Evolutionary conservation across 30 jellyfish, hydroid and myxozoan genomes (phyloP).

Genomic region (Aurelia aurita): DNA sequence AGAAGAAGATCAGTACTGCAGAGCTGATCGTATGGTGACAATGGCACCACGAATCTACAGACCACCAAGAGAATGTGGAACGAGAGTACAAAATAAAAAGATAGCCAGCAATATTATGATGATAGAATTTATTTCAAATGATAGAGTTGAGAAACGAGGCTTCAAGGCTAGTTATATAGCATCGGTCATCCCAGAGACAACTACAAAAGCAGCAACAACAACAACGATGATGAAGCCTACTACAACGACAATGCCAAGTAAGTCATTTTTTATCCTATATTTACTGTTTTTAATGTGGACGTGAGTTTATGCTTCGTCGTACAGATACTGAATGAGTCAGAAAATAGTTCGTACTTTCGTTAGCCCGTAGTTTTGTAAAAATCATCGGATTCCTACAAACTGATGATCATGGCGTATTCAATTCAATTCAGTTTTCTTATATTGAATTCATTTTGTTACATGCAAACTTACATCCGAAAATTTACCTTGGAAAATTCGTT

Average conservation of each 20-base stretch:
- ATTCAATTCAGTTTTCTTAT: too few species aligned
- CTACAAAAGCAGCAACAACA: neutral
- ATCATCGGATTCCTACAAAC: too few species aligned
- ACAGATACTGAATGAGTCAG: too few species aligned
- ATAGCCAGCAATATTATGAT: constrained; percentile 58
- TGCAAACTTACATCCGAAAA: too few species aligned
- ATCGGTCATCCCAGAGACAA: neutral
- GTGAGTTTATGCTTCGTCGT: too few species aligned
- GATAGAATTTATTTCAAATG: constrained; percentile 83
- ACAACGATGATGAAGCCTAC: neutral
- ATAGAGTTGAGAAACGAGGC: constrained; percentile 54
- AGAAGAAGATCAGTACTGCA: constrained; percentile 61
- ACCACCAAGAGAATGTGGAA: constrained; percentile 52
- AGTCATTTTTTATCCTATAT: neutral
- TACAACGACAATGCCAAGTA: constrained; percentile 17
- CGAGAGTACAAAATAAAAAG: constrained; percentile 4
- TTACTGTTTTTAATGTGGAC: too few species aligned
- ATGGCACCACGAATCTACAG: constrained; percentile 2
- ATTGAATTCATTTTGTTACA: too few species aligned
- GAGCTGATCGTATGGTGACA: constrained; percentile 55
- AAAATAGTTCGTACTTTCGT: too few species aligned
- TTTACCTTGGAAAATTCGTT: too few species aligned
- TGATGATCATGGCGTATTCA: too few species aligned
- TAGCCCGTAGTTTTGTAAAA: too few species aligned
- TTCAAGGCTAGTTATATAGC: constrained; percentile 49